A percentile compares a stretch with the other conserved stretches of the same genome.
Evolutionary conservation across 2,113 vertebrate genomes (phyloP).

Genomic region (Embiotoca jacksoni): DNA sequence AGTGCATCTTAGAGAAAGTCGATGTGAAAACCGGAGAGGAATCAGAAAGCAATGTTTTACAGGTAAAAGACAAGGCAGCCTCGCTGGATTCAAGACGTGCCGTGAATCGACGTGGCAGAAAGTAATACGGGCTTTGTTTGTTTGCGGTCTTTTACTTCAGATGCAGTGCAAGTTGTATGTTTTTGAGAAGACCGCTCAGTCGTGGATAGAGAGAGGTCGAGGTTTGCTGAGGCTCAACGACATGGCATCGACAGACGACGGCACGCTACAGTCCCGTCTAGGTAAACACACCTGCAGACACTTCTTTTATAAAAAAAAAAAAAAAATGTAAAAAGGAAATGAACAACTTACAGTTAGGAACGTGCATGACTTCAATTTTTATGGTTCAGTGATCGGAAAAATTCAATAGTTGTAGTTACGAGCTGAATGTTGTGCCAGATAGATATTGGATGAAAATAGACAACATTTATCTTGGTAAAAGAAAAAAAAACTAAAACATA

Average conservation of each 20-base stretch:
- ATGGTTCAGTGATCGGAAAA: neutral
- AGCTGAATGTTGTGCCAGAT: neutral
- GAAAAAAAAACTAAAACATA: neutral
- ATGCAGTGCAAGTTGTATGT: constrained; percentile 99
- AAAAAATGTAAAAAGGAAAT: neutral
- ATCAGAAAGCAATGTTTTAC: constrained; percentile 96
- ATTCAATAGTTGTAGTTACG: neutral
- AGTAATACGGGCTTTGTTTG: neutral
- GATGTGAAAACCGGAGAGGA: constrained; percentile 98
- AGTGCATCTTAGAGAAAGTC: constrained; percentile 96
- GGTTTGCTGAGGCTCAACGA: constrained; percentile 97
- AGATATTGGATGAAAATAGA: neutral
- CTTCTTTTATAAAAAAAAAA: accelerated
- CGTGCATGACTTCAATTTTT: neutral
- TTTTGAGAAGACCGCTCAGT: constrained; percentile 97
- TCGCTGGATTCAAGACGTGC: neutral
- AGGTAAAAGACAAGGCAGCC: constrained; percentile 81
- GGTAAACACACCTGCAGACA: constrained; percentile 80
- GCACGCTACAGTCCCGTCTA: constrained; percentile 94
- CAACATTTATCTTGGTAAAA: neutral
- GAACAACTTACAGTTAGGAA: neutral
- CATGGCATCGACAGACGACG: constrained; percentile 96
- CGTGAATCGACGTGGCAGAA: neutral
- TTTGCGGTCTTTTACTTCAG: constrained; percentile 71
- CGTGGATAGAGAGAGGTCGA: constrained; percentile 97